These are phyloP conservation scores for Leptoclinus maculatus DNA, from an alignment of 2,797 vertebrate species.

Conservation along the genomic window DNA sequence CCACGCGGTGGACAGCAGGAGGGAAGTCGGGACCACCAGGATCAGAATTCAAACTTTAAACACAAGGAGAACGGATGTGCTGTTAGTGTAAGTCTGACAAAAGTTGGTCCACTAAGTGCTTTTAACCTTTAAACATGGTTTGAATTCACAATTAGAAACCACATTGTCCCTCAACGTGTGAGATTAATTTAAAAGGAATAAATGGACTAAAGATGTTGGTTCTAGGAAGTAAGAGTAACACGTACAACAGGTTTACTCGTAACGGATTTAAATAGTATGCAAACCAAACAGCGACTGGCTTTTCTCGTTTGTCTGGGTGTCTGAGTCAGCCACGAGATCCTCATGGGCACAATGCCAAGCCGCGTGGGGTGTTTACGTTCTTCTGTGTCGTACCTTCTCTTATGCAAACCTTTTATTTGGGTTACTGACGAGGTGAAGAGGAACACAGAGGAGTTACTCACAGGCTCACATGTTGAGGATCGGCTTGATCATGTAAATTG, in stretches of 20 bases:
- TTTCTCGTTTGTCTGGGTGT: slow-evolving; percentile 79
- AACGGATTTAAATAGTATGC: not conserved
- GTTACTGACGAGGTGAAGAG: not conserved
- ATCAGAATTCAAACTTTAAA: slow-evolving; percentile 62
- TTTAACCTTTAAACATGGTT: not conserved
- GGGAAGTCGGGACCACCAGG: slow-evolving; percentile 37
- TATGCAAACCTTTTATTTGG: not conserved
- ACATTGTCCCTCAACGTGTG: not conserved
- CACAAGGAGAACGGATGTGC: slow-evolving; percentile 30
- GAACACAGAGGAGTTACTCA: not conserved
- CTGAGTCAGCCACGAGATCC: not conserved
- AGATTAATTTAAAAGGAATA: not conserved
- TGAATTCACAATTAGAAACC: not conserved
- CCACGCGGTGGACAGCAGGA: slow-evolving; percentile 12
- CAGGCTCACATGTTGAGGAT: too few species aligned
- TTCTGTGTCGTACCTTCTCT: not conserved
- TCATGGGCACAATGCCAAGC: not conserved
- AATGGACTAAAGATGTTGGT: not conserved
- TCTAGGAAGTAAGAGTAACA: not conserved
- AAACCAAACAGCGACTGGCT: slow-evolving; percentile 62
- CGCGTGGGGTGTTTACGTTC: slow-evolving; percentile 26
- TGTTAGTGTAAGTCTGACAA: slow-evolving; percentile 57
- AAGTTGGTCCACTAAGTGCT: not conserved
- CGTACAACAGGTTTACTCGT: too few species aligned
- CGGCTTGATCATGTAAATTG: not conserved